A percentile compares a stretch with the other conserved stretches of the same genome.
These are phyloP conservation scores for Mus caroli DNA, from an alignment of 2,797 vertebrate genomes.

Conservation along the genomic window DNA sequence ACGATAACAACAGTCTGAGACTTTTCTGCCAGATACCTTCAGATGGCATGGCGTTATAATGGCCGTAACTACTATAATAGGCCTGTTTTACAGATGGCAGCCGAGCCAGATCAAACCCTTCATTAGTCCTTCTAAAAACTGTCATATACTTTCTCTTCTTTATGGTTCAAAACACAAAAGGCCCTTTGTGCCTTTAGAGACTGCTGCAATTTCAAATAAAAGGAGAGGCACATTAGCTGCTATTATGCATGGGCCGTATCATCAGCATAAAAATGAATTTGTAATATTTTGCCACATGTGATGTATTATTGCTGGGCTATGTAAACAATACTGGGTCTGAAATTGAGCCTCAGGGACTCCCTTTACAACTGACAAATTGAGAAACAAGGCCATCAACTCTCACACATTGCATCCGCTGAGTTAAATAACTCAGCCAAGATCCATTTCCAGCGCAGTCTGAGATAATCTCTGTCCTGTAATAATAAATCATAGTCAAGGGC, in stretches of 20 bases:
- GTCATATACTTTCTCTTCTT: slow-evolving; percentile 79
- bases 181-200: slow-evolving; percentile 78
- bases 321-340: slow-evolving; percentile 86
- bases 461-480: slow-evolving; percentile 73
- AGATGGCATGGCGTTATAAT: slow-evolving; percentile 66
- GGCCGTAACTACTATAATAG: slow-evolving; percentile 74
- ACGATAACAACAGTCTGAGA: slow-evolving; percentile 48
- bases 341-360: slow-evolving; percentile 84
- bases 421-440: slow-evolving; percentile 85
- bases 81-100: slow-evolving; percentile 74
- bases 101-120: slow-evolving; percentile 74
- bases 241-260: slow-evolving; percentile 81
- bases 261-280: slow-evolving; percentile 87
- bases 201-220: slow-evolving; percentile 78
- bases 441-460: slow-evolving; percentile 79
- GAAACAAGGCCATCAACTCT: slow-evolving; percentile 84
- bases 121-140: slow-evolving; percentile 66
- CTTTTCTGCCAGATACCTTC: slow-evolving; percentile 65
- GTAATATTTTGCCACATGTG: slow-evolving; percentile 86
- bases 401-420: slow-evolving; percentile 83
- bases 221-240: slow-evolving; percentile 81
- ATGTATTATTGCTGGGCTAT: slow-evolving; percentile 86
- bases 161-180: slow-evolving; percentile 75
- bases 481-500: slow-evolving; percentile 76
- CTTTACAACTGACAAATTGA: slow-evolving; percentile 85